Evolutionary conservation across 2,888 invertebrate genomes (phyloP), one percentile per base, ranked within the genome.

Genomic region (Steinernema scapterisci): DNA sequence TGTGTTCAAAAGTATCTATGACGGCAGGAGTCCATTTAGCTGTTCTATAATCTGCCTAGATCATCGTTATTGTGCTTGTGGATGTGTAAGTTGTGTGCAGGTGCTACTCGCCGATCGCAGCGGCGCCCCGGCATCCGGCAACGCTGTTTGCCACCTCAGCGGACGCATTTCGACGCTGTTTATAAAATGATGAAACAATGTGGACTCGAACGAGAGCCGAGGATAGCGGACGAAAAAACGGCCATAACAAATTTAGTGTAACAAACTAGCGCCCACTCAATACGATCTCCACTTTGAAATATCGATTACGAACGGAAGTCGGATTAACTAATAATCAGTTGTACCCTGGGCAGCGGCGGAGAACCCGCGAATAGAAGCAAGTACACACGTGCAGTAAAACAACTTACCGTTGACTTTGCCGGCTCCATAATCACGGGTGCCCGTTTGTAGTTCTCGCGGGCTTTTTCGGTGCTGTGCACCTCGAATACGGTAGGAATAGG

Each of bases 391-490:
- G 19, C n/a, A n/a, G n/a, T 38, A 38, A 38, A 38, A 48, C 48
- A 46, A 13, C 80, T 75, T 71, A 87, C 87, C 80, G 83, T 80
- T 70, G 84, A 82, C 72, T 82, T 79, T 19, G 84, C 80, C 72
- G 85, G 81, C 75, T 86, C 82, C 45, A 83, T 76, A 48, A 87
- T 83, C 71, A 87, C 83, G 7, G 87, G 87, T 16, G 82, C 80
- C 31, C 82, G 75, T 71, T 81, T 85, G 80, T 74, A 63, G 16
- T 31, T 63, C 1, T 63, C 63, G 19, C 63, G 63, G 0, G 74
- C 74, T 44, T 74, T 74, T 13, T 44, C 71, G 25, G 71, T 46
- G 1, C 25, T 31, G 23, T 71, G 21, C 16, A 21, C 19, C 16
- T 63, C 51, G 46, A 25, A 31, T 19, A 27, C 63, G 19, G 63